Base-by-base conservation (phyloP, 2,797 vertebrate genomes). In the Myotis pilosus region DNA sequence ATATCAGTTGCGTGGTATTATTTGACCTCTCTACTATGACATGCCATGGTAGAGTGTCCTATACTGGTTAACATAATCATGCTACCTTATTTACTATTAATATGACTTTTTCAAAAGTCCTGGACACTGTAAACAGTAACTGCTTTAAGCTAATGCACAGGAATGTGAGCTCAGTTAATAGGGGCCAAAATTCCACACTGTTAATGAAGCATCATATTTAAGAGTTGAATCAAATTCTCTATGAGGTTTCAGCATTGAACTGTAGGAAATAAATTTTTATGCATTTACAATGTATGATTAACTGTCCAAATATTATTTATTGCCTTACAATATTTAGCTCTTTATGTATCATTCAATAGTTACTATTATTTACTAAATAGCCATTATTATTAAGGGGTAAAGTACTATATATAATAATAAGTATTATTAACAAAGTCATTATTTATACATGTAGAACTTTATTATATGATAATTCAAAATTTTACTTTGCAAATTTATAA, bases 241-340 rank as follows among this genome's bases (percentile, higher is more conserved):
- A 53, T 68, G 60, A 95, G 51, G 30, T 47, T 82, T 79, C 75
- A 28, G 44, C 5, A 28, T n/a, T 64, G 53, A 89, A 57, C 41
- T 93, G 28, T 80, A 85, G 44, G 23, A 85, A 84, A 47, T 84
- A 91, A 84, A 71, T 93, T 85, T 57, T 87, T 81, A 62, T 66
- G 33, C 4, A 72, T 36, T 82, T 86, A 11, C 12, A 94, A 89
- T 3, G 2, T 82, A 66, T 89, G 19, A 60, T 44, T 41, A 82
- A 72, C 38, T 86, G 25, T 71, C n/a, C 11, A 86, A 36, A 47
- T 94, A 49, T 68, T 78, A 68, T 28, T 84, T 41, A 49, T 76
- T 80, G 12, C 33, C 60, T 93, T 85, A 49, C 5, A 72, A 74
- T 84, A 84, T 49, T 75, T 33, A 62, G 10, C 10, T 75, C 13